Base-by-base conservation (phyloP, 2,888 invertebrate species). In the Merodon equestris region DNA sequence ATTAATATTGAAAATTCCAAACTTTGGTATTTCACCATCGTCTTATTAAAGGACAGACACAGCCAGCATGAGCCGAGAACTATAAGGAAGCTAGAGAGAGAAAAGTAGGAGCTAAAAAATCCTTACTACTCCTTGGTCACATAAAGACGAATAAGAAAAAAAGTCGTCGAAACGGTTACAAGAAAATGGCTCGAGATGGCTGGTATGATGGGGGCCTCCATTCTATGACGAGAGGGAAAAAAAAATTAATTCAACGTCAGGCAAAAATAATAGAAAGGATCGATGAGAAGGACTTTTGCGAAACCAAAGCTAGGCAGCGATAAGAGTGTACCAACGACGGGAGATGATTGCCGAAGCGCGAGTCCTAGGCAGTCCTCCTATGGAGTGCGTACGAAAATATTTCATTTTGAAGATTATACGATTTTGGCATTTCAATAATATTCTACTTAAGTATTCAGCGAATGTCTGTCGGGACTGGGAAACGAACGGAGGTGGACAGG, bases 381-480 rank as follows among this genome's bases (percentile, higher is more conserved):
- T 50, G 27, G 14, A 48, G 60, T 74, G 63, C 54, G 36, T 75
- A 60, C 38, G 60, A 56, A 76, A 76, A 76, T 76, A 76, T 76
- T 72, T 76, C 76, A 76, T 76, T 76, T 76, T 72, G 76, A 76
- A 66, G 72, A 76, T 76, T 76, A 76, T 76, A 71, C 76, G 76
- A 72, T 72, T 76, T 76, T 76, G 76, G 76, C 76, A 76, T 76
- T 76, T 76, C 76, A 76, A 76, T 76, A 76, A 76, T 76, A 76
- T 71, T 72, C 72, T 76, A 71, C 76, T 76, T 76, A 76, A 66
- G 72, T 76, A 71, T 76, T 76, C 76, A 76, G 72, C 60, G 47
- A 76, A 71, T 66, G 76, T 76, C 71, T 76, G 64, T 12, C 36
- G 18, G 38, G 42, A 19, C 13, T 42, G 12, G 53, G 51, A 34